Evolutionary conservation across 2,797 vertebrate species (phyloP), one percentile per base, ranked within the genome.

Genomic region (Myoxocephalus aenaeus): DNA sequence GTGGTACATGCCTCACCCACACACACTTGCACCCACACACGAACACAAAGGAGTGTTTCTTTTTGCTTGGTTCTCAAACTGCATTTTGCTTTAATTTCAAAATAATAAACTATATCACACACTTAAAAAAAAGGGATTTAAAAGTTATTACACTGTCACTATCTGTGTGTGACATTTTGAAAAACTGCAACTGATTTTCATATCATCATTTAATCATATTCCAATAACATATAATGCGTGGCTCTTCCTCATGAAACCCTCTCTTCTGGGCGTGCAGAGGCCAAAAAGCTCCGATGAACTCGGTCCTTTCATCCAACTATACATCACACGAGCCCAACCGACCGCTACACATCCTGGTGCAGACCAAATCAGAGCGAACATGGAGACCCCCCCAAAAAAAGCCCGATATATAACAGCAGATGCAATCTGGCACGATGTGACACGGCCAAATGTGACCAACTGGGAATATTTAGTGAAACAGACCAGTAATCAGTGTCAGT

Each of bases 391-490:
- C n/a, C n/a, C 18, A 48, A 18, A 48, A 12, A 51, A 22, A n/a
- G 3, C 36, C 12, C 1, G 38, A 46, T 46, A 46, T 15, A 5
- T 22, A 51, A 40, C 46, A 65, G 38, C 27, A 22, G 57, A 80
- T 62, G 77, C 66, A 62, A 42, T 77, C 54, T 69, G 67, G n/a
- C 38, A 42, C 3, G n/a, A 36, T 67, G 53, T 75, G 74, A 82
- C 73, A 75, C 34, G 20, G 70, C 48, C 70, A 34, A 70, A 44
- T 70, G 67, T 78, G 65, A 65, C 68, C 64, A 65, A 85, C 51
- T 71, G 75, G 36, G 75, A 84, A 83, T 78, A 80, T 76, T 77
- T 79, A 87, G 74, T 29, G 25, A 80, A 62, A 81, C 56, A 66
- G 78, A 85, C 42, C 4, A 66, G 79, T 79, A 79, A 80, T 83